Evolutionary conservation across 2,888 invertebrate species (phyloP).

Genomic region (Euplexia lucipara): DNA sequence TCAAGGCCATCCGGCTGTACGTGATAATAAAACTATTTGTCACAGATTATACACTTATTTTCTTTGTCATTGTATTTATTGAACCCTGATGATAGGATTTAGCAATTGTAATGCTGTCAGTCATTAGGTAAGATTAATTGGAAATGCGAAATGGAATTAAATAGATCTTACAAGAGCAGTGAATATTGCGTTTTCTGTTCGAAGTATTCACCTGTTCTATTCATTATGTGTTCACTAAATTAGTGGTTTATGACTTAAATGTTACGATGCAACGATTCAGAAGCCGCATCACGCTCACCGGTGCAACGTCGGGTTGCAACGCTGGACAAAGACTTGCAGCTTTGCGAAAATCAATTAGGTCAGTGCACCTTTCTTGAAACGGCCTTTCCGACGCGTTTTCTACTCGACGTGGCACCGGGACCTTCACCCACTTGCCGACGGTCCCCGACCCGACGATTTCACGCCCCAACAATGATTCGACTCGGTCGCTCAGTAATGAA

Average conservation of each 20-base stretch:
- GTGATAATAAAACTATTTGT: slow-evolving; percentile 38
- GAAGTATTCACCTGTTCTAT: background rate
- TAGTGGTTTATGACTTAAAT: slow-evolving; percentile 30
- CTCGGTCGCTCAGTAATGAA: slow-evolving; percentile 81
- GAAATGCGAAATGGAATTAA: slow-evolving; percentile 30
- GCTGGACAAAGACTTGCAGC: slow-evolving; percentile 34
- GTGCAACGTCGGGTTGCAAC: slow-evolving; percentile 42
- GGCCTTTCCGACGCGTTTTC: slow-evolving; percentile 74
- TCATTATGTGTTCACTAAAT: slow-evolving; percentile 21
- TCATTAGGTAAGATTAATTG: slow-evolving; percentile 35
- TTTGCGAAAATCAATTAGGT: slow-evolving; percentile 72
- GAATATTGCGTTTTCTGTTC: slow-evolving; percentile 13
- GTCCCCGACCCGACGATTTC: slow-evolving; percentile 82
- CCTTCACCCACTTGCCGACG: slow-evolving; percentile 85
- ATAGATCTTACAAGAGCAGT: slow-evolving; percentile 24
- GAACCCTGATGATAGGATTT: slow-evolving; percentile 36
- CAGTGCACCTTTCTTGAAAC: slow-evolving; percentile 74
- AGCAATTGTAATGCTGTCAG: slow-evolving; percentile 23
- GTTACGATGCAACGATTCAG: slow-evolving; percentile 9
- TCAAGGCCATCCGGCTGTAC: slow-evolving; percentile 47
- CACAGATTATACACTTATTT: slow-evolving; percentile 40
- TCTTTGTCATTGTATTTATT: slow-evolving; percentile 30
- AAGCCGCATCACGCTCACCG: background rate
- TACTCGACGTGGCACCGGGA: slow-evolving; percentile 73
- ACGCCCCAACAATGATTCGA: slow-evolving; percentile 76